Evolutionary conservation across 1,140 invertebrate species (phyloP).

Genomic region (Scaptomyza hsui): DNA sequence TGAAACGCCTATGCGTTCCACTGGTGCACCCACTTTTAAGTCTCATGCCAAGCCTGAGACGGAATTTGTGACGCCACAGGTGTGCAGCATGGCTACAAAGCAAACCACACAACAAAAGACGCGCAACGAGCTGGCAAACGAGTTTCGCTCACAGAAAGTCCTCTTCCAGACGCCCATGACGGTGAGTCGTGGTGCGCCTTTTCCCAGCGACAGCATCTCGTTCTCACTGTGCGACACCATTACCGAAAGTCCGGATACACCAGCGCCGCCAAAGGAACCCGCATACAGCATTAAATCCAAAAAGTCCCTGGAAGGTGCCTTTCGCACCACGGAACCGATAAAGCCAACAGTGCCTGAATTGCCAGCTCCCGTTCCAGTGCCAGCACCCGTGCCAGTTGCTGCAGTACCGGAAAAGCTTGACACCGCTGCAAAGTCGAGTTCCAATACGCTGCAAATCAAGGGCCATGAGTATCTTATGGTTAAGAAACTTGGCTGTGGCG

Average conservation of each 20-base stretch:
- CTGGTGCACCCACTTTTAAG: slow-evolving; percentile 15
- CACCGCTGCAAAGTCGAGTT: slow-evolving; percentile 20
- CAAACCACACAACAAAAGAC: slow-evolving; percentile 40
- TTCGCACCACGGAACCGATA: slow-evolving; percentile 37
- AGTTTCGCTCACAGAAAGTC: slow-evolving; percentile 80
- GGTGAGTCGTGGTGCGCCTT: slow-evolving; percentile 60
- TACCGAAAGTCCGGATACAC: slow-evolving; percentile 60
- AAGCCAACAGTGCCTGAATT: slow-evolving; percentile 8
- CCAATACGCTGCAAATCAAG: slow-evolving; percentile 65
- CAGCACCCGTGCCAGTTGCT: background rate
- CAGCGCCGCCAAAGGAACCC: slow-evolving; percentile 29
- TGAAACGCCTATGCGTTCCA: slow-evolving; percentile 54
- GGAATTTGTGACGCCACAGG: slow-evolving; percentile 75
- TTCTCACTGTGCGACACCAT: slow-evolving; percentile 79
- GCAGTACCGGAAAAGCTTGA: slow-evolving; percentile 9
- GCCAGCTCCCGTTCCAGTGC: background rate
- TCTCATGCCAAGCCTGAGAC: slow-evolving; percentile 41
- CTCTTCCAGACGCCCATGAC: slow-evolving; percentile 82
- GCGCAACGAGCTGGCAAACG: slow-evolving; percentile 51
- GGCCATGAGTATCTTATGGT: slow-evolving; percentile 66
- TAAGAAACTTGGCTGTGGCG: slow-evolving; percentile 76
- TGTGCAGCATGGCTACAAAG: slow-evolving; percentile 41
- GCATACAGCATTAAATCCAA: slow-evolving; percentile 46
- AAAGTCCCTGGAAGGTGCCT: slow-evolving; percentile 67
- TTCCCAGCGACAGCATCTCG: slow-evolving; percentile 66